Evolutionary conservation across 2,888 invertebrate genomes (phyloP), one percentile per base, ranked within the genome.

Genomic region (Magallana nippona): DNA sequence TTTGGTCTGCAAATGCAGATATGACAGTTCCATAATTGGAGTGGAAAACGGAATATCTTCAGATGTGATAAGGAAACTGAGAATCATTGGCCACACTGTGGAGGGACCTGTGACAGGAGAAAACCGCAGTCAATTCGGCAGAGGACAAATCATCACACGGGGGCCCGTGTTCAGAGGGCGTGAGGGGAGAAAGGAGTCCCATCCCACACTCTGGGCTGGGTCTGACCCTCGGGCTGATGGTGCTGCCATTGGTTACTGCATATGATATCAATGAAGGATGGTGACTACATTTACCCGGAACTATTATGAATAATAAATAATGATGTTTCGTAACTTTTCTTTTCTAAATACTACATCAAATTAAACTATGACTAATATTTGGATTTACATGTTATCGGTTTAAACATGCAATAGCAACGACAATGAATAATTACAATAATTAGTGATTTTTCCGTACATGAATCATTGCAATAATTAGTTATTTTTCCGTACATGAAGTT

Each of bases 141-240:
- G 92, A 80, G 94, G 93, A n/a, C 94, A 94, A 83, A 88, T 93
- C 10, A 94, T 94, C 81, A 90, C 92, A 8, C 86, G 88, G 57
- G 93, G 93, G 1, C 84, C 85, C 60, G 79, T 83, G 1, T 81
- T 82, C 56, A 71, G 60, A 27, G 60, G 58, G 10, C 55, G 78
- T 2, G 17, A 55, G 5, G 5, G 15, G 19, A 62, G 78, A 55
- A 78, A 82, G n/a, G 22, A 58, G 3, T 79, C 78, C 17, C 81
- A 55, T 19, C 22, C 56, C 55, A 89, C 90, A 10, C 91, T 90
- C 82, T 93, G 93, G 93, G 92, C 90, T n/a, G 93, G 92, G 1
- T 91, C 92, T 10, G 94, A 94, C 82, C 92, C 93, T 1, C 88
- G 94, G 82, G 90, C 90, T 56, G 93, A 93, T 87, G 93, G 94